These are phyloP conservation scores for Hirudo medicinalis DNA, from an alignment of 1,140 invertebrate species.

Conservation along the genomic window DNA sequence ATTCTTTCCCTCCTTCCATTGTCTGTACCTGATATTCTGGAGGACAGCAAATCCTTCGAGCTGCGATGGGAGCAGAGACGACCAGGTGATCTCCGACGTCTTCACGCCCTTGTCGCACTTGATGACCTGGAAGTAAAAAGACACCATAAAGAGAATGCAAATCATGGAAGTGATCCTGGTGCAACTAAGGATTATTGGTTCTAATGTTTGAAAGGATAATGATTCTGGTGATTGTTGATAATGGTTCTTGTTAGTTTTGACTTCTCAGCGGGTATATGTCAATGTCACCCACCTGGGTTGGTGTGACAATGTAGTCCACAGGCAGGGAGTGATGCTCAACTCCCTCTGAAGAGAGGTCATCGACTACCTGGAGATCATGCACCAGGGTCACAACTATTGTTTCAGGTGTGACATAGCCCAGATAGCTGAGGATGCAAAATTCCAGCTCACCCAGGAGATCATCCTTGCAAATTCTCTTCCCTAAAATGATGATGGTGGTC, in stretches of 20 bases:
- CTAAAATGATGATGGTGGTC: background rate
- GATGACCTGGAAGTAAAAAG: background rate
- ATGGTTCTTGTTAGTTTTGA: no score
- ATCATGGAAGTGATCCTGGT: no score
- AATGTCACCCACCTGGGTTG: background rate
- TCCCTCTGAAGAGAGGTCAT: background rate
- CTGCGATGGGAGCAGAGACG: background rate
- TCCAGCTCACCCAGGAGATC: constrained; percentile 3
- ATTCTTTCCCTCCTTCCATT: constrained; percentile 1
- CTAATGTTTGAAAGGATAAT: no score
- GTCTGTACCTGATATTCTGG: background rate
- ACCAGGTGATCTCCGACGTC: background rate
- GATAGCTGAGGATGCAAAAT: background rate
- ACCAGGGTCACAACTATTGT: constrained; percentile 1
- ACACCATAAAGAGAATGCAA: no score
- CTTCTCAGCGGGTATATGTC: background rate
- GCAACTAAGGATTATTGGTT: no score
- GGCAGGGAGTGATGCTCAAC: background rate
- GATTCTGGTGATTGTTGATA: no score
- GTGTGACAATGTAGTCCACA: constrained; percentile 1
- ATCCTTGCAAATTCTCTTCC: constrained; percentile 7
- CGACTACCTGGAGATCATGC: background rate
- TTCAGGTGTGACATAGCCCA: background rate
- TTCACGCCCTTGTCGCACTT: background rate
- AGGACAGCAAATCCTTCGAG: background rate